Percentiles rank a stretch among this genome's conserved stretches.
phyloP scores from a whole-genome alignment of 35 echinoderm and acorn worm species.

The Ophioderma brevispina region DNA sequence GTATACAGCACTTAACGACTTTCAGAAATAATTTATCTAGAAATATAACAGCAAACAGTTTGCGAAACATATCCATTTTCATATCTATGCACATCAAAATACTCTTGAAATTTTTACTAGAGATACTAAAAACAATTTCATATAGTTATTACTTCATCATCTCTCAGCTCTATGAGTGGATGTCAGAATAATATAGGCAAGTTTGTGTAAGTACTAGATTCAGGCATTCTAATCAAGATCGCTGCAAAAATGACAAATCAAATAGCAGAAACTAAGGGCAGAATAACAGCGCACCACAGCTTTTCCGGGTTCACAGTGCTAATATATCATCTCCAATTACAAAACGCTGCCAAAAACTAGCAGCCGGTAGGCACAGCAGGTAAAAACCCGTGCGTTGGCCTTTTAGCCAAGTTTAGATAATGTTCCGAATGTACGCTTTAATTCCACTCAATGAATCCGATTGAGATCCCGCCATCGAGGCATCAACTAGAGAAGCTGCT shows the following conservation, averaged over 20 bases:
- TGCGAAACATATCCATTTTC: too few species aligned
- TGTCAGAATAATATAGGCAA: not conserved
- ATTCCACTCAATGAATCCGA: not conserved
- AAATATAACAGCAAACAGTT: too few species aligned
- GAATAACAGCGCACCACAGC: not conserved
- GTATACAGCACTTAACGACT: too few species aligned
- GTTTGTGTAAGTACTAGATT: slow-evolving; percentile 5
- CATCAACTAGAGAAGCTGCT: not conserved
- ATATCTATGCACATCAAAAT: not conserved
- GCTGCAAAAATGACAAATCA: slow-evolving; percentile 6
- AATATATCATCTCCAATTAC: slow-evolving; percentile 2
- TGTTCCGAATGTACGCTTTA: not conserved
- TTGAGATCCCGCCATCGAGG: not conserved
- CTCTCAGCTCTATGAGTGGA: not conserved
- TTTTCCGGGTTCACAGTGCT: slow-evolving; percentile 4
- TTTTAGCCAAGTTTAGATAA: slow-evolving; percentile 14
- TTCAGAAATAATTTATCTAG: too few species aligned
- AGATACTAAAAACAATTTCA: not conserved
- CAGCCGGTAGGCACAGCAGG: not conserved
- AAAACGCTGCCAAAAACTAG: slow-evolving; percentile 3
- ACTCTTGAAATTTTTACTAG: too few species aligned
- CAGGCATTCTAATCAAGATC: not conserved
- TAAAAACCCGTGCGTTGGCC: not conserved
- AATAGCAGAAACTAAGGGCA: not conserved
- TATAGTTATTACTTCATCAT: not conserved